Evolutionary conservation across 1,140 invertebrate species (phyloP).

Genomic region (Diorhabda carinulata): DNA sequence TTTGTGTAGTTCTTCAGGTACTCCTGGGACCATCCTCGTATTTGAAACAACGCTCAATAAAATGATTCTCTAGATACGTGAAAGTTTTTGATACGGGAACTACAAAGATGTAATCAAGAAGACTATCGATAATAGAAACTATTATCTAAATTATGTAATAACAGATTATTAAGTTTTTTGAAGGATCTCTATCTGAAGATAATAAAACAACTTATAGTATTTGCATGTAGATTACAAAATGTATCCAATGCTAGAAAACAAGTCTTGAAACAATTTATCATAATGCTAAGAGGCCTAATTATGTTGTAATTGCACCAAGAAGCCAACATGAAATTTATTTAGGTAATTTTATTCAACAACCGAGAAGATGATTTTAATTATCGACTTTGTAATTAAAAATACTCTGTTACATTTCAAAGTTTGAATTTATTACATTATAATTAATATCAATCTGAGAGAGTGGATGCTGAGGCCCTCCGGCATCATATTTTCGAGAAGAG

Average conservation of each 20-base stretch:
- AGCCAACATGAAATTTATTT: conserved; percentile 33
- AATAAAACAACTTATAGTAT: not conserved
- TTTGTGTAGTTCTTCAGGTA: too few relatives aligned
- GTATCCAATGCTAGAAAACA: conserved; percentile 1
- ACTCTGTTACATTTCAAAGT: conserved; percentile 27
- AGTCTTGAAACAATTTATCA: conserved; percentile 29
- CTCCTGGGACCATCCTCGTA: too few relatives aligned
- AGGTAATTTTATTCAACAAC: conserved; percentile 32
- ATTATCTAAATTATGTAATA: not conserved
- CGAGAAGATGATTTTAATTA: conserved; percentile 33
- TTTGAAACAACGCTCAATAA: too few relatives aligned
- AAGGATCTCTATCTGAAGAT: not conserved
- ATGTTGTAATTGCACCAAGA: conserved; percentile 31
- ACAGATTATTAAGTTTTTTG: not conserved
- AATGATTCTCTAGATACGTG: too few relatives aligned
- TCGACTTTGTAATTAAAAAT: conserved; percentile 28
- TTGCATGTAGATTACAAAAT: conserved; percentile 2
- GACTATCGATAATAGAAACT: too few relatives aligned
- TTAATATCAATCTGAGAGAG: conserved; percentile 34
- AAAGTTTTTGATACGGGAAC: too few relatives aligned
- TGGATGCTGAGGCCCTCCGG: conserved; percentile 24
- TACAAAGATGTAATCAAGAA: too few relatives aligned
- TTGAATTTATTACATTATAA: conserved; percentile 33
- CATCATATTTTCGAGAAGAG: conserved; percentile 31
- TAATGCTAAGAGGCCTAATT: conserved; percentile 31